These are phyloP conservation scores for Ptilorrhoa leucosticta DNA, from an alignment of 2,113 vertebrate species.

Conservation along the genomic window DNA sequence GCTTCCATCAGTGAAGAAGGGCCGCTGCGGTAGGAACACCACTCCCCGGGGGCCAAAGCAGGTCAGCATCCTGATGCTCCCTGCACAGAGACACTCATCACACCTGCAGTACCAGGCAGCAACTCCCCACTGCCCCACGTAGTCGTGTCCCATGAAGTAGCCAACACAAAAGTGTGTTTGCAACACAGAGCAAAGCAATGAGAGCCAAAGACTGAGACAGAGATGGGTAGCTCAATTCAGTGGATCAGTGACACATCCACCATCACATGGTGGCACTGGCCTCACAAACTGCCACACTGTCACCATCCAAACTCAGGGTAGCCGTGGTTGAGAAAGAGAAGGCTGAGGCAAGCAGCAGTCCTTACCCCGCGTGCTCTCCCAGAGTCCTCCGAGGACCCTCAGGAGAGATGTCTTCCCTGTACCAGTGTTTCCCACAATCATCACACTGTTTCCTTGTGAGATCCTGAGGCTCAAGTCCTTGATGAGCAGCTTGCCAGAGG, in stretches of 20 bases:
- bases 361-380: conserved; percentile 84
- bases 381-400: conserved; percentile 87
- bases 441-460: conserved; percentile 81
- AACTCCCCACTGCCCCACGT: background rate
- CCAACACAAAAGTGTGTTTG: background rate
- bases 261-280: background rate
- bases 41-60: conserved; percentile 93
- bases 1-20: conserved; percentile 93
- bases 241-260: background rate
- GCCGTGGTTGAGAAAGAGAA: background rate
- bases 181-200: background rate
- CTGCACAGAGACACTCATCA: conserved; percentile 63
- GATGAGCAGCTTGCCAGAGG: conserved; percentile 83
- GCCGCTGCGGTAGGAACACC: conserved; percentile 90
- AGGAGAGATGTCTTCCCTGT: conserved; percentile 93
- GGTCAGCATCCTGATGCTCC: conserved; percentile 82
- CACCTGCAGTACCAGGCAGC: background rate
- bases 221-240: background rate
- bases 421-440: conserved; percentile 93
- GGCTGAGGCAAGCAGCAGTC: background rate
- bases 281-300: background rate
- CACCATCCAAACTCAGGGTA: background rate
- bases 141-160: background rate
- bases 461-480: conserved; percentile 87
- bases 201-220: background rate